Evolutionary conservation across 2,888 invertebrate genomes (phyloP), one percentile per base, ranked within the genome.

Genomic region (Tigriopus californicus): DNA sequence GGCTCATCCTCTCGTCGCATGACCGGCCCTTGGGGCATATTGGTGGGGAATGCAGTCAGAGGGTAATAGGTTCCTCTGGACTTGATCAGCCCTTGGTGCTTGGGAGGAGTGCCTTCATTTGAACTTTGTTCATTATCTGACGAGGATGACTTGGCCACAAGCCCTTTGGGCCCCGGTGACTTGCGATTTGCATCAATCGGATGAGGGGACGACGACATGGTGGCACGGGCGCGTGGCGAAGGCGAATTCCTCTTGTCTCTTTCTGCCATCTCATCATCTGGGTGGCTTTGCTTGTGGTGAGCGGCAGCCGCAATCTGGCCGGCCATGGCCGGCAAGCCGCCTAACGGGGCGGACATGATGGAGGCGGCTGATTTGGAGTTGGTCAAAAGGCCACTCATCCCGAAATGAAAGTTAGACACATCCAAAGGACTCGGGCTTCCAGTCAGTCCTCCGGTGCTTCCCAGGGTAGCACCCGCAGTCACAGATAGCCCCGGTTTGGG

Each of bases 51-150:
- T 75, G 72, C 70, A 66, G 82, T 84, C 67, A 86, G 80, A 69
- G 89, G 89, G 75, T 85, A 88, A 77, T 85, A 89, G 72, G 88
- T 88, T 73, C 89, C 88, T 69, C 85, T 81, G 74, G 88, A 85
- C 81, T 87, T 88, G 77, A 89, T 85, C 78, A 87, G 58, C 6
- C 58, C 58, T 40, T 53, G 53, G 20, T 53, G 13, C 33, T 58
- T 58, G n/a, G 48, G 58, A 6, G 49, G 48, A 8, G 57, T 10
- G 5, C 40, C 15, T 1, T 57, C 46, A 15, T 58, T 49, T 8
- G 33, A 25, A 13, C 33, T 22, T 22, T n/a, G 13, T 33, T 18
- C 48, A 4, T 58, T 44, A 24, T 18, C 13, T 5, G 47, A 13
- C n/a, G 51, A 20, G 12, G 49, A 33, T 41, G 55, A 41, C 41